A percentile compares a stretch with the other conserved stretches of the same genome.
Conservation (phyloP, 2,113 vertebrate genomes). For the Cryptoleucopteryx plumbea region DNA sequence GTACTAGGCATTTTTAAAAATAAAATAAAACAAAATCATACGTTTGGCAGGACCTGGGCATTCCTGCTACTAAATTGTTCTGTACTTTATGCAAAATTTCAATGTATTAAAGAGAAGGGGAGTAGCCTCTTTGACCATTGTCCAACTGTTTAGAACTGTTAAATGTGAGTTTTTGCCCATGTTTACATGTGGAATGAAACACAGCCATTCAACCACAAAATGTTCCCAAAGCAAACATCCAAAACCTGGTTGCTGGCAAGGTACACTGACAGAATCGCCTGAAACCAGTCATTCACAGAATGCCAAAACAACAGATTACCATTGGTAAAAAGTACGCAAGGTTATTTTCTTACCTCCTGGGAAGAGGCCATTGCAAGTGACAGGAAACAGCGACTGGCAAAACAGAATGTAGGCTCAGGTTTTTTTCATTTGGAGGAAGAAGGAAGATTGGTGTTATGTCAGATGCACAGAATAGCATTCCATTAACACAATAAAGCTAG, state of each 20-base stretch:
- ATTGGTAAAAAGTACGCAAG: neutral
- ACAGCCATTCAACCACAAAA: slow-evolving; percentile 56
- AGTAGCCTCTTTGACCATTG: slow-evolving; percentile 42
- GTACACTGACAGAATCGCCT: neutral
- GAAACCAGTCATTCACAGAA: slow-evolving; percentile 30
- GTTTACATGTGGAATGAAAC: slow-evolving; percentile 70
- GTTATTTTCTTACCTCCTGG: slow-evolving; percentile 47
- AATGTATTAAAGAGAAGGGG: neutral
- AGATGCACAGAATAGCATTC: neutral
- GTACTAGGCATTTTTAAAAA: slow-evolving; percentile 28
- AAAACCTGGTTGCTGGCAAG: slow-evolving; percentile 64
- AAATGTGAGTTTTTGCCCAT: slow-evolving; percentile 37
- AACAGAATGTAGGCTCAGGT: neutral
- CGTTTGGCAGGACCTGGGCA: neutral
- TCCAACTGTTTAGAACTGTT: slow-evolving; percentile 65
- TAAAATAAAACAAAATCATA: slow-evolving; percentile 46
- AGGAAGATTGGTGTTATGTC: neutral
- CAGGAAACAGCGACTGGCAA: neutral
- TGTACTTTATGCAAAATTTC: slow-evolving; percentile 16
- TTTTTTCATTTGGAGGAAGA: neutral
- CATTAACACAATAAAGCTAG: neutral
- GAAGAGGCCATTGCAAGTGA: slow-evolving; percentile 8
- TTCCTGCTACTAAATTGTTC: slow-evolving; percentile 13
- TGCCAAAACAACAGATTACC: slow-evolving; percentile 27
- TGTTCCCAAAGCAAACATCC: slow-evolving; percentile 69